Conservation (phyloP, 2,888 invertebrate genomes). For the Cartodere bifasciata region DNA sequence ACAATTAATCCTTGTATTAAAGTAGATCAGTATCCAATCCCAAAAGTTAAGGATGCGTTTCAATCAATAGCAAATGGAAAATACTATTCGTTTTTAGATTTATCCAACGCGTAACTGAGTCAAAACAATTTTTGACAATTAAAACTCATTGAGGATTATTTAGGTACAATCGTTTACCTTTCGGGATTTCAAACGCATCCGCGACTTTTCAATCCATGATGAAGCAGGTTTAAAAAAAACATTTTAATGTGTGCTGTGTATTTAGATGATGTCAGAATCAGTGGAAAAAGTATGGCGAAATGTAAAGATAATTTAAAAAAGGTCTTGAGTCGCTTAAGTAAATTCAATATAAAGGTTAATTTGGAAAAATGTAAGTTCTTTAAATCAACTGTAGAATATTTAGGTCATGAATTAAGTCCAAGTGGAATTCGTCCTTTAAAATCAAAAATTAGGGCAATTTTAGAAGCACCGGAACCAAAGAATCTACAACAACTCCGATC, state of each 20-base stretch:
- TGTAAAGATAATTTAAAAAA: constrained; percentile 9
- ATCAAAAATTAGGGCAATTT: constrained; percentile 12
- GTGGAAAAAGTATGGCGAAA: constrained; percentile 5
- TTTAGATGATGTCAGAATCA: constrained; percentile 13
- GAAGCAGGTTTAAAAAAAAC: no score
- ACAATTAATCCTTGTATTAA: no score
- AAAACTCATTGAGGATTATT: constrained; percentile 1
- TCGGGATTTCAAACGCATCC: no score
- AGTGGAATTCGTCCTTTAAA: constrained; percentile 10
- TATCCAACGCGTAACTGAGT: no score
- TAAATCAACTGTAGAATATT: constrained; percentile 9
- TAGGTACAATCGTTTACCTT: no score
- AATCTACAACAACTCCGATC: constrained; percentile 11
- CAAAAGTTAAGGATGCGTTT: no score
- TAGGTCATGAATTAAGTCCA: constrained; percentile 12
- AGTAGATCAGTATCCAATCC: no score
- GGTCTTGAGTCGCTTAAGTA: constrained; percentile 7
- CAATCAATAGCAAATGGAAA: no score
- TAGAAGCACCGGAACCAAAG: constrained; percentile 10
- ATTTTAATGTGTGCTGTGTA: no score
- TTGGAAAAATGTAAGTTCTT: constrained; percentile 14
- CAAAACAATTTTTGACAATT: no score
- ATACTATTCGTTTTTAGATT: no score
- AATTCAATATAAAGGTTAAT: constrained; percentile 11
- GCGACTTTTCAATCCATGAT: no score